Evolutionary conservation across 2,113 vertebrate genomes (phyloP), one percentile per base, ranked within the genome.

Genomic region (Uria aalge): DNA sequence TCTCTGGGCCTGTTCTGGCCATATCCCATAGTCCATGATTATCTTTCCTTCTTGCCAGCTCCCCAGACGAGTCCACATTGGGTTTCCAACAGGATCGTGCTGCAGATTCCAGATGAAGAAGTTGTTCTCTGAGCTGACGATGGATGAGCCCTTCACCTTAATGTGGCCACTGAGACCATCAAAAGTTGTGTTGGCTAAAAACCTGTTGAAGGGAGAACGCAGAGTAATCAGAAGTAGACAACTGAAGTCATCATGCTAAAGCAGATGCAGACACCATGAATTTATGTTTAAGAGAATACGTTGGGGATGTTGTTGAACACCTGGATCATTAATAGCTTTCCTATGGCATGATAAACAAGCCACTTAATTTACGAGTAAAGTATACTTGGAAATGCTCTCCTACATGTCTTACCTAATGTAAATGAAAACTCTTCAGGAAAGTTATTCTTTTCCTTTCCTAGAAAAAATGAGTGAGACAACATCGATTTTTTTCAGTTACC

Each of bases 31-130:
- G 90, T 99, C 99, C 96, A 99, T 98, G 68, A 99, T 97, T 95
- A 99, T 98, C 82, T 96, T 98, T 17, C 99, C 99, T 24, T 98
- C 97, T 59, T 99, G 98, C 99, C 99, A 99, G 91, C 99, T 99
- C 64, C 99, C 99, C 57, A 99, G 97, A 15, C 99, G 99, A 12
- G 99, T 99, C 99, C 99, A 99, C 96, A 99, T 99, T 2, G 98
- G 99, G 85, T 99, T 99, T 56, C 99, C 99, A 1, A 99, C 89
- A 52, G 99, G 99, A 15, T 99, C 99, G 1, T 99, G 98, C 94
- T 99, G 99, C 67, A 99, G 98, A 95, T 99, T 99, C 99, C 99
- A 99, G 59, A 99, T 98, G 84, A 99, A 99, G 96, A 99, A 99
- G 53, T 99, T 98, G 96, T 99, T 99, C 94, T 99, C 98, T 80